A percentile compares a stretch with the other conserved stretches of the same genome.
Evolutionary conservation across 2,888 invertebrate species (phyloP).

Genomic region (Psylliodes chrysocephalus): DNA sequence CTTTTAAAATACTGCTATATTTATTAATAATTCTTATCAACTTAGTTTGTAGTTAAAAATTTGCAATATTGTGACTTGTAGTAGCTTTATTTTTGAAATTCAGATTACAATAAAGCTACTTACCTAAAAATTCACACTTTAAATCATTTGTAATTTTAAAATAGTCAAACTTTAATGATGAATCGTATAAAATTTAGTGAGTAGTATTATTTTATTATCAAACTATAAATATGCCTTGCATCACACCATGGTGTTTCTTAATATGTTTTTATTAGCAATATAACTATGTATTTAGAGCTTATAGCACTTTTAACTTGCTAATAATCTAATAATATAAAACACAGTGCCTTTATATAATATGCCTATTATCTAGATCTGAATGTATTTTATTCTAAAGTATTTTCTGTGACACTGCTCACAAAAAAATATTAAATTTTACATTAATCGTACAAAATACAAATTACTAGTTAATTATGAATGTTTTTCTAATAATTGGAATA

Average conservation of each 20-base stretch:
- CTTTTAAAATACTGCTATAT: too few relatives aligned
- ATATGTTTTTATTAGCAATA: not conserved
- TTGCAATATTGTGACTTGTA: not conserved
- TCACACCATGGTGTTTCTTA: slow-evolving; percentile 5
- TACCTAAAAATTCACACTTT: too few relatives aligned
- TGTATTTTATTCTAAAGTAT: not conserved
- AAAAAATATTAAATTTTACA: too few relatives aligned
- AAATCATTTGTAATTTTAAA: not conserved
- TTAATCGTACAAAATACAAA: too few relatives aligned
- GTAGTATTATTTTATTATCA: not conserved
- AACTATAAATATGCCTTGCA: not conserved
- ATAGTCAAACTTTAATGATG: too few relatives aligned
- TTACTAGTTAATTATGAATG: too few relatives aligned
- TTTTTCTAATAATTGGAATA: too few relatives aligned
- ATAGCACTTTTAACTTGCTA: too few relatives aligned
- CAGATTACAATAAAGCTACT: not conserved
- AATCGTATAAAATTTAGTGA: too few relatives aligned
- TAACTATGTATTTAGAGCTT: too few relatives aligned
- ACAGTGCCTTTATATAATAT: not conserved
- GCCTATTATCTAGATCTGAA: not conserved
- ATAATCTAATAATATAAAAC: not conserved
- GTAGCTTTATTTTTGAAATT: too few relatives aligned
- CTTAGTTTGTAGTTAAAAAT: not conserved
- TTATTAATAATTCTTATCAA: not conserved
- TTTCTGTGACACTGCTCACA: too few relatives aligned